Conservation (phyloP, 2,888 invertebrate genomes). For the Hololepta plana region DNA sequence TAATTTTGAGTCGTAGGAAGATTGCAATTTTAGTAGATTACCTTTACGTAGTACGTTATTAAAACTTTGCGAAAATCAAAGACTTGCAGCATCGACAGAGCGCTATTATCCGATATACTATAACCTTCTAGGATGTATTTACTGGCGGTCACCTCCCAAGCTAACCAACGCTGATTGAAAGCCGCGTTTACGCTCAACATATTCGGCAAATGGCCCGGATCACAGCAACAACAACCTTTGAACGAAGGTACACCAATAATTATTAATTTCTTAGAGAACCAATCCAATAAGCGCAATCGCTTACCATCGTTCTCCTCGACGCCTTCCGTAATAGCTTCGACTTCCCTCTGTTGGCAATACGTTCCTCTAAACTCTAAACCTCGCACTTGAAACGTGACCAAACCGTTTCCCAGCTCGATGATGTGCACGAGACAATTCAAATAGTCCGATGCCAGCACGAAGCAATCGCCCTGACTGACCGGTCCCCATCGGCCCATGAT, state of each 20-base stretch:
- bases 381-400: conserved; percentile 94
- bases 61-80: conserved; percentile 94
- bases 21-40: conserved; percentile 20
- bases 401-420: conserved; percentile 92
- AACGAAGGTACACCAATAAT: conserved; percentile 9
- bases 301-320: conserved; percentile 86
- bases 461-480: conserved; percentile 94
- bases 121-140: conserved; percentile 97
- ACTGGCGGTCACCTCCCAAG: conserved; percentile 93
- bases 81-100: conserved; percentile 91
- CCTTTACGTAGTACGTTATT: conserved; percentile 95
- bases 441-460: conserved; percentile 94
- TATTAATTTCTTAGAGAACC: conserved; percentile 1
- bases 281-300: conserved; percentile 10
- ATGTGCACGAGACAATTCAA: conserved; percentile 96
- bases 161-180: conserved; percentile 91
- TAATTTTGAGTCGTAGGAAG: not conserved
- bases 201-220: conserved; percentile 73
- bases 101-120: conserved; percentile 94
- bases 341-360: conserved; percentile 97
- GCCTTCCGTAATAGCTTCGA: conserved; percentile 96
- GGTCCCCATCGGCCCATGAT: conserved; percentile 89
- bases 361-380: conserved; percentile 97
- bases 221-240: conserved; percentile 74
- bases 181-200: conserved; percentile 92